These are phyloP conservation scores for Elephantulus edwardii DNA, from an alignment of 2,113 vertebrate genomes.

Conservation along the genomic window DNA sequence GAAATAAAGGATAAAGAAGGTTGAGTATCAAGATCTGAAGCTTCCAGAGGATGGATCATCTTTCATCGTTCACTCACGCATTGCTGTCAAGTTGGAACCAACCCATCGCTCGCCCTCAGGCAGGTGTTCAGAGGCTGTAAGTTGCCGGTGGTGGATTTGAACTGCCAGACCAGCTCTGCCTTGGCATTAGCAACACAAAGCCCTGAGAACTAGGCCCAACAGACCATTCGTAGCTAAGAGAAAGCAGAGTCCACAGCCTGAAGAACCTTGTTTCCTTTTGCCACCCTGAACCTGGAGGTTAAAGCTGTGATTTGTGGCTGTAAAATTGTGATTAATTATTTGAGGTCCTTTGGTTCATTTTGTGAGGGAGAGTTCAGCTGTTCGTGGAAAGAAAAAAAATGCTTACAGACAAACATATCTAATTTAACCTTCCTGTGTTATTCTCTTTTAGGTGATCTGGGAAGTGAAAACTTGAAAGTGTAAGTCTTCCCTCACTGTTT, in stretches of 20 bases:
- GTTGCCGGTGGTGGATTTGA: no score
- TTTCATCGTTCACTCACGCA: no score
- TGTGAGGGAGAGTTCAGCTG: not conserved
- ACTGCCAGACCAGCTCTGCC: no score
- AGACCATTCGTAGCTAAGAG: not conserved
- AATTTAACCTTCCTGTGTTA: constrained; percentile 34
- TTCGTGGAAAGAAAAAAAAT: not conserved
- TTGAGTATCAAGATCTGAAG: not conserved
- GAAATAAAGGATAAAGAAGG: not conserved
- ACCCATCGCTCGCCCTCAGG: no score
- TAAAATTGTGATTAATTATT: not conserved
- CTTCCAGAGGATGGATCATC: no score
- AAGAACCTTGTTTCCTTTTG: not conserved
- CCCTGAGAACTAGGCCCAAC: no score
- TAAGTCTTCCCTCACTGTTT: constrained; percentile 60
- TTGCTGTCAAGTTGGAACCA: no score
- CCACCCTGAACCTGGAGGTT: not conserved
- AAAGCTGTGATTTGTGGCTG: not conserved
- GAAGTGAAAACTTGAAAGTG: constrained; percentile 86
- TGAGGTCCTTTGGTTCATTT: not conserved
- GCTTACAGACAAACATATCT: not conserved
- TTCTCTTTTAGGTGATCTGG: constrained; percentile 84
- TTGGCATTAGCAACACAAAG: no score
- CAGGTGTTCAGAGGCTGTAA: no score
- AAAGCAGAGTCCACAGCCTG: accelerated